Percentiles rank a stretch among this genome's conserved stretches.
phyloP scores from a whole-genome alignment of 1,140 invertebrate genomes.

The Papilio polyxenes region DNA sequence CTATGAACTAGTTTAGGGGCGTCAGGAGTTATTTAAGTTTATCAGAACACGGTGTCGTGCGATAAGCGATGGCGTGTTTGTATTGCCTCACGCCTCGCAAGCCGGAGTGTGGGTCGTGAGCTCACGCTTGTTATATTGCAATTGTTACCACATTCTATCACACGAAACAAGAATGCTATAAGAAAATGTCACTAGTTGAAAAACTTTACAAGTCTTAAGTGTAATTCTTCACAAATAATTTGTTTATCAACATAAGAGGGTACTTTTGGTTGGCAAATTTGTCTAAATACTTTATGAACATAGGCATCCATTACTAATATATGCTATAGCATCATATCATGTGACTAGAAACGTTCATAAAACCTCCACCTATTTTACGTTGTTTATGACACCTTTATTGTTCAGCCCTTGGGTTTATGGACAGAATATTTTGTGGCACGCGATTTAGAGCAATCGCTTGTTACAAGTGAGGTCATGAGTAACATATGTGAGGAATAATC shows the following conservation, averaged over 20 bases:
- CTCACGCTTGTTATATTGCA: slow-evolving; percentile 14
- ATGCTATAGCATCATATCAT: not conserved
- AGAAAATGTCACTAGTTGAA: not conserved
- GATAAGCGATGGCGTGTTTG: slow-evolving; percentile 55
- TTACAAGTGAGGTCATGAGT: slow-evolving; percentile 20
- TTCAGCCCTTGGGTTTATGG: slow-evolving; percentile 50
- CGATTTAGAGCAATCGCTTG: slow-evolving; percentile 36
- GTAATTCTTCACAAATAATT: not conserved
- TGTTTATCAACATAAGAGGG: not conserved
- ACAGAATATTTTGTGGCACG: slow-evolving; percentile 49
- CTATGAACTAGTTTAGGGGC: slow-evolving; percentile 55
- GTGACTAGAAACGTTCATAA: slow-evolving; percentile 46
- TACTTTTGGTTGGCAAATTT: not conserved
- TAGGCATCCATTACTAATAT: not conserved
- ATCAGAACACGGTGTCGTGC: slow-evolving; percentile 56
- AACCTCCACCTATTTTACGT: slow-evolving; percentile 44
- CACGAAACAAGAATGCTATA: not conserved
- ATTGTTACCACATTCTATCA: slow-evolving; percentile 12
- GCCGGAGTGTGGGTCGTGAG: not conserved
- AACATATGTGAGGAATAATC: not conserved
- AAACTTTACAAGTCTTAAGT: slow-evolving; percentile 13
- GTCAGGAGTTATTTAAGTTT: slow-evolving; percentile 64
- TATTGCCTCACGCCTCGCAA: slow-evolving; percentile 39
- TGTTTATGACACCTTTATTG: slow-evolving; percentile 51
- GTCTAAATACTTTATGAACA: not conserved